Evolutionary conservation across 2,797 vertebrate species (phyloP), one percentile per base, ranked within the genome.

Genomic region (Catharus ustulatus): DNA sequence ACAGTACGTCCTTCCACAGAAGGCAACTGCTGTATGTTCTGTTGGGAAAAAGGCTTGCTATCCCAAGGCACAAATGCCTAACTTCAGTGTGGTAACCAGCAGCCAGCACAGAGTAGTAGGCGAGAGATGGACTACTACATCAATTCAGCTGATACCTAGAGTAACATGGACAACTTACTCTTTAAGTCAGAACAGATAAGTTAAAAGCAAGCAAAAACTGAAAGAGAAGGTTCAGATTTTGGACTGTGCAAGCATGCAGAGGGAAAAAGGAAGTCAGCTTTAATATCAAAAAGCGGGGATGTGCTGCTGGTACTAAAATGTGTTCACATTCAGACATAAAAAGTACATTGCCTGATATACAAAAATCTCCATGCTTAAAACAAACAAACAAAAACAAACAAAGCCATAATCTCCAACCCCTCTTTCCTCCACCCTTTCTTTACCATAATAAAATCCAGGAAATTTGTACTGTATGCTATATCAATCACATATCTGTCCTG

Each of bases 351-450:
- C 32, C 8, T 11, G 42, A 24, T 16, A 52, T 67, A 52, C 10
- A 77, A 89, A 87, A 78, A 5, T 2, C 4, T 61, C 23, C 26
- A 57, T 59, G 19, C 4, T 66, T 68, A 45, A 84, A 69, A 62
- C 9, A 67, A 62, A 32, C 2, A 27, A 62, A 38, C 8, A 19
- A 67, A 29, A 49, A 16, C 13, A 22, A n/a, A n/a, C 7, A 48
- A 48, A 61, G 11, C 5, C 15, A 24, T 11, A 54, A 29, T 10
- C 3, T n/a, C 26, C 10, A 0, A 3, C 26, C 5, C 16, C 11
- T 32, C 7, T 29, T 15, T n/a, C 26, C 2, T n/a, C 23, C 2
- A 2, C 23, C 29, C 17, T 49, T 69, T 45, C 8, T 10, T 12
- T 84, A 43, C 24, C 24, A 72, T 68, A 84, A 51, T 40, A 76